These are phyloP conservation scores for Pyrgus malvae DNA, from an alignment of 2,888 invertebrate species.

Conservation along the genomic window DNA sequence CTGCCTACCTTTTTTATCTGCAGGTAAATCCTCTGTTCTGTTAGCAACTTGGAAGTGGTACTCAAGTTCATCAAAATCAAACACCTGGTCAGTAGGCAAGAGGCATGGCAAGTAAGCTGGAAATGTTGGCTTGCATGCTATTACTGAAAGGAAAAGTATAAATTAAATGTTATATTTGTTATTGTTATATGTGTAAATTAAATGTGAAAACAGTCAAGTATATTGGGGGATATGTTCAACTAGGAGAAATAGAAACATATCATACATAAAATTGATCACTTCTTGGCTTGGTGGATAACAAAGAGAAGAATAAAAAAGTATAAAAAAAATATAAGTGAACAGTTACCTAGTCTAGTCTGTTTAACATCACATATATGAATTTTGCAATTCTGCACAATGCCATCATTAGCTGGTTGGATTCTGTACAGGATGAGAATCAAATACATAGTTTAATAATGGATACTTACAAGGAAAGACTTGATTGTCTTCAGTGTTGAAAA, in stretches of 20 bases:
- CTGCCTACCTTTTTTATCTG: constrained; percentile 78
- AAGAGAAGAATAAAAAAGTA: not conserved
- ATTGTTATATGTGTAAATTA: too few relatives aligned
- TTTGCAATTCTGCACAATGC: too few relatives aligned
- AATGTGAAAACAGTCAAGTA: too few relatives aligned
- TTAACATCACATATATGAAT: too few relatives aligned
- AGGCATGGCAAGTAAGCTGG: constrained; percentile 93
- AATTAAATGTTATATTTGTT: not conserved
- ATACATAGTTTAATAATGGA: not conserved
- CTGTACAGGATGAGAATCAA: too few relatives aligned
- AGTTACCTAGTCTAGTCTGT: too few relatives aligned
- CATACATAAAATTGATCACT: too few relatives aligned
- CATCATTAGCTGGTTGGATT: too few relatives aligned
- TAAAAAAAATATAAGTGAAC: not conserved
- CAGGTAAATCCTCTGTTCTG: constrained; percentile 83
- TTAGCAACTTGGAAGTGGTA: constrained; percentile 87
- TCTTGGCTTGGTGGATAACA: too few relatives aligned
- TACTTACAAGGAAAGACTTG: constrained; percentile 92
- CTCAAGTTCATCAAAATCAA: constrained; percentile 93
- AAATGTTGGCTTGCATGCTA: constrained; percentile 91
- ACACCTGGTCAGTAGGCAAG: constrained; percentile 96
- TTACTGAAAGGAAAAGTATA: constrained; percentile 83
- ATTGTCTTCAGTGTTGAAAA: constrained; percentile 94
- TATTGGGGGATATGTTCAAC: too few relatives aligned
- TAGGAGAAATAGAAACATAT: too few relatives aligned